Conservation (phyloP, 1,140 invertebrate genomes). For the Apis florea region DNA sequence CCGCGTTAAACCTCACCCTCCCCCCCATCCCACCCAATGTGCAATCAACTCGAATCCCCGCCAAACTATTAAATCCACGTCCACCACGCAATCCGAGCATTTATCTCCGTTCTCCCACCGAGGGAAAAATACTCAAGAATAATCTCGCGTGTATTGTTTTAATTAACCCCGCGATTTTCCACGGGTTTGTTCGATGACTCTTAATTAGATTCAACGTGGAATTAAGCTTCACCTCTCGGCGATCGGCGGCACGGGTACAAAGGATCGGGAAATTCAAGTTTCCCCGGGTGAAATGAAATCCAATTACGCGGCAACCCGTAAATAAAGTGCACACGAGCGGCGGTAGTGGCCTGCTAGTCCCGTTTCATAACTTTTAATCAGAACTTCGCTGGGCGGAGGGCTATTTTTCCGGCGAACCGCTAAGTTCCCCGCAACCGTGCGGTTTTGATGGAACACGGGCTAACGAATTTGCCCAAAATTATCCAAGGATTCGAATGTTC, state of each 20-base stretch:
- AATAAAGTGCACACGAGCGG: slow-evolving; percentile 39
- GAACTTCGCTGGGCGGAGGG: slow-evolving; percentile 27
- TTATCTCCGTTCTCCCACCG: not conserved
- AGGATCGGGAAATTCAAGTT: slow-evolving; percentile 36
- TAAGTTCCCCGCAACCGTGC: slow-evolving; percentile 26
- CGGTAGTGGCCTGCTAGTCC: not conserved
- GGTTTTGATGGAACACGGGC: slow-evolving; percentile 24
- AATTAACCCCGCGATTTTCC: slow-evolving; percentile 19
- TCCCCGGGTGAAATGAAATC: slow-evolving; percentile 24
- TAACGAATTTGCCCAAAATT: slow-evolving; percentile 42
- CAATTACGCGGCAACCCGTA: slow-evolving; percentile 33
- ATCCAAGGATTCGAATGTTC: not conserved
- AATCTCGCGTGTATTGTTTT: not conserved
- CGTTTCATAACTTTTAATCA: slow-evolving; percentile 49
- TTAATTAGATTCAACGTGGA: slow-evolving; percentile 37
- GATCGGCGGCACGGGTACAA: slow-evolving; percentile 15
- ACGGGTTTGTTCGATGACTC: slow-evolving; percentile 9
- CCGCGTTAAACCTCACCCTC: not conserved
- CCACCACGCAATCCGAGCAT: not conserved
- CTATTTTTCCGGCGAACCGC: slow-evolving; percentile 34
- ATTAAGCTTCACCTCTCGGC: slow-evolving; percentile 1
- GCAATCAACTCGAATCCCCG: not conserved
- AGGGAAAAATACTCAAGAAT: not conserved
- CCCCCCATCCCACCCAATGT: not conserved
- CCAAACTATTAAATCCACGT: not conserved